These are phyloP conservation scores for Cheiracanthium punctorium DNA, from an alignment of 2,888 invertebrate genomes.

Conservation along the genomic window DNA sequence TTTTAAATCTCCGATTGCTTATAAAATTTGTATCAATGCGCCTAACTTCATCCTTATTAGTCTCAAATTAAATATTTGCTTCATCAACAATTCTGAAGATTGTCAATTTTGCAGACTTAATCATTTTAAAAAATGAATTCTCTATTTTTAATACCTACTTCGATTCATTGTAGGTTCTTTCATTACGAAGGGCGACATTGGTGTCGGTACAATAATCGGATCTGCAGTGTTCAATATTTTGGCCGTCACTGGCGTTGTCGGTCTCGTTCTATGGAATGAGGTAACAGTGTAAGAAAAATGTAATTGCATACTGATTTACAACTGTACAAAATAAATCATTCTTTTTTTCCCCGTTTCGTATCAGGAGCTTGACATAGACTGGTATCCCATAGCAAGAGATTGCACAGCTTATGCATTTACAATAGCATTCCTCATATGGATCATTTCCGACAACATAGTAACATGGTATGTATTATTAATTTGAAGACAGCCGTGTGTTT, in stretches of 20 bases:
- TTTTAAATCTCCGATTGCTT: too few relatives aligned
- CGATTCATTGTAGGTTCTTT: conserved; percentile 85
- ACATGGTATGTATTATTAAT: conserved; percentile 77
- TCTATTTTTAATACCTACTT: too few relatives aligned
- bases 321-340: too few relatives aligned
- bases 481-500: too few relatives aligned
- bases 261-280: conserved; percentile 65
- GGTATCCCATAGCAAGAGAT: conserved; percentile 69
- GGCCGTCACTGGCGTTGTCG: conserved; percentile 72
- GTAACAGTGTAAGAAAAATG: conserved; percentile 42
- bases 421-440: conserved; percentile 46
- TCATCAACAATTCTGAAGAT: too few relatives aligned
- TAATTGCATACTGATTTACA: background rate
- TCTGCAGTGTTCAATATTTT: conserved; percentile 73
- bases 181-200: conserved; percentile 77
- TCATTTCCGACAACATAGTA: conserved; percentile 64
- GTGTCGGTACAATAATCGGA: conserved; percentile 73
- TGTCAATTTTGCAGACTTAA: too few relatives aligned
- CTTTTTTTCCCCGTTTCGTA: too few relatives aligned
- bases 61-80: too few relatives aligned
- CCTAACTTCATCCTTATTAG: too few relatives aligned
- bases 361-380: conserved; percentile 81
- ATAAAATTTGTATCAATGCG: too few relatives aligned
- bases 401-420: conserved; percentile 44
- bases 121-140: too few relatives aligned